Base-by-base conservation (phyloP, 1,140 invertebrate species). In the Pogonus chalceus region DNA sequence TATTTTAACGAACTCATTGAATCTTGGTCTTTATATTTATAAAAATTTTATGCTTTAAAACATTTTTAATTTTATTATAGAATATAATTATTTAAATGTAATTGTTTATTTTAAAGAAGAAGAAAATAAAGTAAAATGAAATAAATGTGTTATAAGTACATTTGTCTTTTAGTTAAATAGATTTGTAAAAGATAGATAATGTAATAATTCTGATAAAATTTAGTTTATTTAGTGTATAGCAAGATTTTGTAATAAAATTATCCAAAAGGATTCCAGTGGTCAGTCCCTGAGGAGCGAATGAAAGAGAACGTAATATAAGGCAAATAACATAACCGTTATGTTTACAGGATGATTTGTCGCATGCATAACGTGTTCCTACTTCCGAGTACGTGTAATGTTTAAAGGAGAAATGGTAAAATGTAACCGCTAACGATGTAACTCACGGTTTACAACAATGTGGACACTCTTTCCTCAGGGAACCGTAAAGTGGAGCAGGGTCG, bases 371-470 rank as follows among this genome's bases (percentile, higher is more conserved):
- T 43, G 18, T 43, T 10, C 9, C 9, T 43, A 43, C 18, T 10
- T 18, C 4, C 18, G 18, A 43, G 14, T 31, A 31, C 14, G 14
- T 31, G 26, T 7, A 31, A 31, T 14, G 26, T 7, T 4, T 31
- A 31, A 7, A 31, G 14, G 26, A 31, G 26, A 31, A 14, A 14
- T 14, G 4, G 26, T 43, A 43, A 43, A 43, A 43, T 43, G 37
- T 43, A 43, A 43, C 37, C 37, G 37, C 37, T 43, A 43, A 43
- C 37, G 37, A 43, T 43, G 37, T 43, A 43, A 43, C 9, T 18
- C 9, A 18, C 9, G 18, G 37, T 43, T 43, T 43, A 43, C 37
- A 43, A 43, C 37, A 43, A 12, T 43, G 9, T 43, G 37, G 9
- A 43, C 37, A 18, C 9, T 16, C 9, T 43, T 16, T 4, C 18